Evolutionary conservation across 2,888 invertebrate species (phyloP).

Genomic region (Zele albiditarsus): DNA sequence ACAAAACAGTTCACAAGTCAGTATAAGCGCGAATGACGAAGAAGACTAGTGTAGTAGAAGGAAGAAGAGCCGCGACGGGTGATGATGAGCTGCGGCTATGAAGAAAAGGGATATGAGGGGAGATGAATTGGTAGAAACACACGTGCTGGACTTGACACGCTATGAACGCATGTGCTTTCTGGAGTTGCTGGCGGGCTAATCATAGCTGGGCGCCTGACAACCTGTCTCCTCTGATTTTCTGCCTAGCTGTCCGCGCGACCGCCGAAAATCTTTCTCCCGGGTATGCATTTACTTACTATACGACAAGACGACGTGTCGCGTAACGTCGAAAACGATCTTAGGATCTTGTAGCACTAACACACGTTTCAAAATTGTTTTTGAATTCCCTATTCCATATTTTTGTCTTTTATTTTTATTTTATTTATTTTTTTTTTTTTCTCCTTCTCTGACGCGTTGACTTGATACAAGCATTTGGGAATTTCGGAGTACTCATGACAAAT

Average conservation of each 20-base stretch:
- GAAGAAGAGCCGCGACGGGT: constrained; percentile 37
- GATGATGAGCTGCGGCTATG: constrained; percentile 22
- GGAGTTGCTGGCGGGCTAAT: constrained; percentile 64
- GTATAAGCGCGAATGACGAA: constrained; percentile 38
- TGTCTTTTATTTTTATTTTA: background rate
- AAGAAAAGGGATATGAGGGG: constrained; percentile 36
- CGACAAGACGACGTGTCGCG: constrained; percentile 33
- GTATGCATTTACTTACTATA: constrained; percentile 9
- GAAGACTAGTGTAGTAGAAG: constrained; percentile 41
- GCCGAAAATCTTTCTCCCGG: constrained; percentile 38
- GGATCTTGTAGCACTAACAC: constrained; percentile 5
- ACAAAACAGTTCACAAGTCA: constrained; percentile 44
- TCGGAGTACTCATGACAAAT: constrained; percentile 15
- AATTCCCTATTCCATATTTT: background rate
- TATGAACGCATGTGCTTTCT: constrained; percentile 41
- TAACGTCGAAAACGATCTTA: constrained; percentile 26
- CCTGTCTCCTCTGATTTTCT: constrained; percentile 73
- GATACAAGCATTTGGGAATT: constrained; percentile 16
- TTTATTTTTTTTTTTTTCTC: background rate
- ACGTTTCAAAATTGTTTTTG: constrained; percentile 17
- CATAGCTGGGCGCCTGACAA: constrained; percentile 71
- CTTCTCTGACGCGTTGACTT: background rate
- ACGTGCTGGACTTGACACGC: constrained; percentile 61
- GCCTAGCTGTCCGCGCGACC: constrained; percentile 60
- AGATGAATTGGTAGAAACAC: constrained; percentile 38